Base-by-base conservation (phyloP, 2,797 vertebrate species). In the Novumbra hubbsi region DNA sequence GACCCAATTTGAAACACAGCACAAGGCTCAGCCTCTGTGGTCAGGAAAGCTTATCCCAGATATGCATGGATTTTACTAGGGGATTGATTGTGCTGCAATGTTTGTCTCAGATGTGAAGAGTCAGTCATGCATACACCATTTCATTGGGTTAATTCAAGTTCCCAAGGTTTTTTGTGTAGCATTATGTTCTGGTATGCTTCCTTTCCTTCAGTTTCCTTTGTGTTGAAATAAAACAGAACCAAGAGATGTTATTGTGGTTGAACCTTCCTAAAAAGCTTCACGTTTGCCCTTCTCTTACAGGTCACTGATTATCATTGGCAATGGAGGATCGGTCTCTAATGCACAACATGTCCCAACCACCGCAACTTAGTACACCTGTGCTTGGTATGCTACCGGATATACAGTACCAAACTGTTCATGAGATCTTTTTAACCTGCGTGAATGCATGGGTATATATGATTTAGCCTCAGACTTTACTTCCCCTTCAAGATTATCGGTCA, bases 311-410 rank as follows among this genome's bases (percentile, higher is more conserved):
- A 17, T 66, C 32, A 41, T 15, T n/a, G 9, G 66, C 17, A 11
- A 86, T 86, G 84, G 86, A 85, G 73, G 73, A 87, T 70, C 67
- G 78, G 21, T 52, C 69, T 14, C 80, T 87, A 45, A 76, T 87
- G 19, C 80, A 81, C 32, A 83, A 83, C 71, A 73, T 88, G 11
- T 80, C 48, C 3, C 70, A 9, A 19, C 24, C 80, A 0, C 72
- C 83, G 28, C 83, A 79, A 63, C 72, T 52, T 50, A 83, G 78
- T 72, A 70, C 79, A 48, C 83, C 85, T 32, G 76, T 68, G 55
- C 73, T 86, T 76, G 78, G 87, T 88, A 83, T 8, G 68, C 65
- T 24, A 75, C 21, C 52, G 12, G 28, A 64, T 28, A 66, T 57
- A 57, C 55, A 57, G 21, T 12, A 45, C 41, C 7, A 8, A 8